Evolutionary conservation across 2,797 vertebrate genomes (phyloP).

Genomic region (Lepilemur ruficaudatus): DNA sequence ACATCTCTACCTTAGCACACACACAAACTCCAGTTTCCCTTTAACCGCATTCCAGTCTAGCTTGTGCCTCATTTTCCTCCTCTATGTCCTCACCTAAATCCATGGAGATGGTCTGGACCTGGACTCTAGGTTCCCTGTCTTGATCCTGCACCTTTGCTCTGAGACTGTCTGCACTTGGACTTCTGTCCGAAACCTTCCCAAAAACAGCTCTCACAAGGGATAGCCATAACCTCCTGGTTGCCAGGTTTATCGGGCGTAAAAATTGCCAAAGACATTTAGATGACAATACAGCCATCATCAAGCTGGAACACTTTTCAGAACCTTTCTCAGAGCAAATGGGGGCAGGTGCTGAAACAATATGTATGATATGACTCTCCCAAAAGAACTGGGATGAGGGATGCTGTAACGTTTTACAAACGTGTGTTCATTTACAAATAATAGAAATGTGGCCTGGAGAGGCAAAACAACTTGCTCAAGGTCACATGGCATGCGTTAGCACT

Average conservation of each 20-base stretch:
- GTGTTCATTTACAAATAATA: not conserved
- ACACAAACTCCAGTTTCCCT: not conserved
- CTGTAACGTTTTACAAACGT: not conserved
- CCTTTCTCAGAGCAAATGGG: not conserved
- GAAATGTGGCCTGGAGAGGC: not conserved
- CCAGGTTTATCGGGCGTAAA: not conserved
- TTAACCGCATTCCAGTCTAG: not conserved
- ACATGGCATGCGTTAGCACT: not conserved
- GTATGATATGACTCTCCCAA: not conserved
- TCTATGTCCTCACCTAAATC: not conserved
- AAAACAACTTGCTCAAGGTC: not conserved
- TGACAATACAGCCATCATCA: not conserved
- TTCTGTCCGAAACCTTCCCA: not conserved
- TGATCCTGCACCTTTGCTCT: rapidly evolving
- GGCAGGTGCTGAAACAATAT: rapidly evolving
- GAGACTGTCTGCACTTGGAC: not conserved
- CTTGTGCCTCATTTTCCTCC: not conserved
- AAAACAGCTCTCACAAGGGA: not conserved
- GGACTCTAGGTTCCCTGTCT: not conserved
- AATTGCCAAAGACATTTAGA: not conserved
- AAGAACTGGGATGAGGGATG: not conserved
- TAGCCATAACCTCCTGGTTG: not conserved
- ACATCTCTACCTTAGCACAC: not conserved
- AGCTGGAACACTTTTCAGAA: not conserved
- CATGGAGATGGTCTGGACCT: not conserved